A percentile compares a stretch with the other conserved stretches of the same genome.
phyloP scores from a whole-genome alignment of 1,140 invertebrate species.

The Penaeus indicus region DNA sequence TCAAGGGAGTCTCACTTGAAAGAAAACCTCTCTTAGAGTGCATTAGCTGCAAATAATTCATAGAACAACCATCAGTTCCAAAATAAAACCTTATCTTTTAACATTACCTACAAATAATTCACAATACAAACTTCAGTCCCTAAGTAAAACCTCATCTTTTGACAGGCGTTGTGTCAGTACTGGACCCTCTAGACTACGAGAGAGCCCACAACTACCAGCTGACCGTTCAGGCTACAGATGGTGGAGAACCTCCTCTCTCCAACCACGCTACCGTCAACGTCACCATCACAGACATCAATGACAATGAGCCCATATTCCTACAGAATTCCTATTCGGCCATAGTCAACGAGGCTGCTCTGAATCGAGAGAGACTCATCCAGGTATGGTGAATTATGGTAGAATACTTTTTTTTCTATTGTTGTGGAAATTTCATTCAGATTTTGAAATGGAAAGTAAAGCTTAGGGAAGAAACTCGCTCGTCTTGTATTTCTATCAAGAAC shows the following conservation, averaged over 20 bases:
- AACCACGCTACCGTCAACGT: slow-evolving; percentile 91
- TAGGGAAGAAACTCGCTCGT: too few relatives aligned
- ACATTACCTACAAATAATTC: too few relatives aligned
- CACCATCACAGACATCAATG: slow-evolving; percentile 88
- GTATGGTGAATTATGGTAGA: slow-evolving; percentile 12
- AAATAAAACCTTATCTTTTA: too few relatives aligned
- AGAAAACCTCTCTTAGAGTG: too few relatives aligned
- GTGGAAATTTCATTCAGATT: too few relatives aligned
- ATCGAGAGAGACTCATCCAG: slow-evolving; percentile 78
- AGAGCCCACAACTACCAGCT: slow-evolving; percentile 85
- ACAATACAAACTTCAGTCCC: background rate
- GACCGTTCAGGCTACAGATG: slow-evolving; percentile 91
- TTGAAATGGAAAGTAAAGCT: too few relatives aligned
- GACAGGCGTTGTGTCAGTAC: slow-evolving; percentile 80
- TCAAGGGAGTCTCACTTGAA: too few relatives aligned
- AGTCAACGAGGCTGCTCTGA: slow-evolving; percentile 82
- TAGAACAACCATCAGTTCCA: too few relatives aligned
- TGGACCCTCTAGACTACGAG: slow-evolving; percentile 88
- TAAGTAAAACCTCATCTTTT: slow-evolving; percentile 50
- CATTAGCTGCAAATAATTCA: too few relatives aligned
- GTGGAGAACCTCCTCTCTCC: slow-evolving; percentile 85
- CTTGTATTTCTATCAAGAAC: too few relatives aligned
- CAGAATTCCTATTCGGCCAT: slow-evolving; percentile 84
- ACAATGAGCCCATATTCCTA: slow-evolving; percentile 87
- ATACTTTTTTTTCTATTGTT: too few relatives aligned